Percentiles rank a stretch among this genome's conserved stretches.
Conservation (phyloP, 2,797 vertebrate genomes). For the Potorous gilbertii region DNA sequence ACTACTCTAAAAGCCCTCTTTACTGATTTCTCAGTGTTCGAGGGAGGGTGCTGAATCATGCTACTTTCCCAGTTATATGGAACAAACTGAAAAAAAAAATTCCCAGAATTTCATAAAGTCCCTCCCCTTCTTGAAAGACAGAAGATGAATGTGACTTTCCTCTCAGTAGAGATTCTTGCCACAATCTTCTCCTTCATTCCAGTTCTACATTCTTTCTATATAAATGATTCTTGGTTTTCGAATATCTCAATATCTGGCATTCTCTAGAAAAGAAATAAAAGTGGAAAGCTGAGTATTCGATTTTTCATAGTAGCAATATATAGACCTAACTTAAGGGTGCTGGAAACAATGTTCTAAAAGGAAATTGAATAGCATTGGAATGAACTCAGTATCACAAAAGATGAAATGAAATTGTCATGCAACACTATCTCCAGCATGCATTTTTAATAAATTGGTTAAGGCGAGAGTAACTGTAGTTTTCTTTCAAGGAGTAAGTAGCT, state of each 20-base stretch:
- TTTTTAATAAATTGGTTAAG: conserved; percentile 46
- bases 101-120: neutral
- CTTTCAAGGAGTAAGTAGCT: conserved; percentile 50
- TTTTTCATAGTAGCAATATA: neutral
- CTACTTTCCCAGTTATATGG: neutral
- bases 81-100: neutral
- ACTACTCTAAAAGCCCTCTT: neutral
- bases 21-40: neutral
- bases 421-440: conserved; percentile 31
- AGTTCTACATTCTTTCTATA: neutral
- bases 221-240: neutral
- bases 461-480: neutral
- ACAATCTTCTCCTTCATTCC: neutral
- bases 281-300: neutral
- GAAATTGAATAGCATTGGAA: conserved; percentile 9
- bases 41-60: neutral
- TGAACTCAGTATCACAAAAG: neutral
- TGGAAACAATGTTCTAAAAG: conserved; percentile 2
- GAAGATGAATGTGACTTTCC: neutral
- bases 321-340: neutral
- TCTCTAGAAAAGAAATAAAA: conserved; percentile 35
- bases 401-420: conserved; percentile 6
- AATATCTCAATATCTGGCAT: neutral
- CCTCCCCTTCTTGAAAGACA: neutral
- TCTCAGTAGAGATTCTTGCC: neutral